A percentile compares a stretch with the other conserved stretches of the same genome.
phyloP scores from a whole-genome alignment of 2,888 invertebrate species.

The Cordilura impudica region DNA sequence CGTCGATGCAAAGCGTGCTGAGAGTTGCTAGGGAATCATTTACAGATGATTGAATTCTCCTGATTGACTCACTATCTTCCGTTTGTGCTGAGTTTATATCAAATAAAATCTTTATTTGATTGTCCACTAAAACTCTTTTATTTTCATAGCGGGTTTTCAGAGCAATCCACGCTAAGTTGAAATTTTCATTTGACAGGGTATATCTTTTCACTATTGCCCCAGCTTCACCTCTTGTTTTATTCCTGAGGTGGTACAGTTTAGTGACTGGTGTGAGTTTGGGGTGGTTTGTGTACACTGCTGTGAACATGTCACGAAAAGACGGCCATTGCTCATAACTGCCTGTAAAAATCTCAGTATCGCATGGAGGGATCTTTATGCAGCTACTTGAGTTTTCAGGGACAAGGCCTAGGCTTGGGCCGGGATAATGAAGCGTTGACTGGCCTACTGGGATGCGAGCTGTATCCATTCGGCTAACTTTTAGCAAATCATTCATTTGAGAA shows the following conservation, averaged over 20 bases:
- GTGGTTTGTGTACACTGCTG: slow-evolving; percentile 31
- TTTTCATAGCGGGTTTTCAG: slow-evolving; percentile 28
- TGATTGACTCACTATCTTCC: slow-evolving; percentile 1
- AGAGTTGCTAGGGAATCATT: no score
- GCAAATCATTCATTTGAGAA: no score
- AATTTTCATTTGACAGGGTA: slow-evolving; percentile 16
- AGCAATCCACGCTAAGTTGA: slow-evolving; percentile 35
- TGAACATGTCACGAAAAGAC: slow-evolving; percentile 30
- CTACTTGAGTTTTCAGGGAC: neutral
- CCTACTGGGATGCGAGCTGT: no score
- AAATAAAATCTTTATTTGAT: slow-evolving; percentile 4
- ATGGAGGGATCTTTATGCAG: neutral
- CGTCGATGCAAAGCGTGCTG: no score
- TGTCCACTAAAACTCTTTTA: slow-evolving; percentile 38
- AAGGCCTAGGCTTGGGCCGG: no score
- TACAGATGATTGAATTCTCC: neutral
- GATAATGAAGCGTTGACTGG: no score
- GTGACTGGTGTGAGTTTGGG: slow-evolving; percentile 10
- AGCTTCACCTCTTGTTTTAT: slow-evolving; percentile 2
- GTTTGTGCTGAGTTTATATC: neutral
- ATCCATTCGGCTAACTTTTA: no score
- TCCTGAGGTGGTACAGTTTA: slow-evolving; percentile 25
- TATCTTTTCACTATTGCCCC: slow-evolving; percentile 15
- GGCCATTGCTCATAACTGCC: slow-evolving; percentile 8
- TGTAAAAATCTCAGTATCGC: neutral